Base-by-base conservation (phyloP, 2,888 invertebrate genomes). In the Thalpophila matura region DNA sequence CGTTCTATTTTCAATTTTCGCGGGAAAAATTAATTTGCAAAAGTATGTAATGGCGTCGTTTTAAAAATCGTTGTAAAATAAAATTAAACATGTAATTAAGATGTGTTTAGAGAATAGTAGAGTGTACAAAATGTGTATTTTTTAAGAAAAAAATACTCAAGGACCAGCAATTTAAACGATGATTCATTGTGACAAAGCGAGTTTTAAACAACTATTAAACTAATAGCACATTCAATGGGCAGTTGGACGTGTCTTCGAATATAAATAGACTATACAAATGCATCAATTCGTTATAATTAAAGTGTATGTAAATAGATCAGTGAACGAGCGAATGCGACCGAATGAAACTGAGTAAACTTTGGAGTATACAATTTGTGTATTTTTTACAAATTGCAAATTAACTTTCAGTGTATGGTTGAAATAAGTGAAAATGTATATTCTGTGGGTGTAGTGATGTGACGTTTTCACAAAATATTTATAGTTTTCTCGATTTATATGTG, bases 301-400 rank as follows among this genome's bases (percentile, higher is more conserved):
- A 86, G 79, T 79, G 82, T 81, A 76, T 86, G 85, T 85, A 87
- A 87, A 87, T 88, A 89, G 84, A 86, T 62, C 75, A 74, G 69
- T 76, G 85, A 80, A 70, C 59, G 83, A 83, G 73, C 71, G 79
- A 77, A 65, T 68, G 73, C 54, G 77, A 75, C 69, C 67, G 66
- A 56, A 72, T 62, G 59, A 35, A 66, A 63, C 38, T 7, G 71
- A 59, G 58, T 68, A 67, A 77, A 74, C 47, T 57, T 70, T 69
- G 59, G 56, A 68, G 42, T 57, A 31, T 24, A 38, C 9, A 55
- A 40, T 18, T 46, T 22, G 66, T 62, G 29, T 38, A 29, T 43
- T 26, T 60, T 47, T 24, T 42, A 29, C 0, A 16, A 7, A 24
- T 62, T 70, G 6, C n/a, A 37, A 20, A 54, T 26, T 29, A 10